phyloP scores from a whole-genome alignment of 2,797 vertebrate species.

The Linurgus olivaceus region DNA sequence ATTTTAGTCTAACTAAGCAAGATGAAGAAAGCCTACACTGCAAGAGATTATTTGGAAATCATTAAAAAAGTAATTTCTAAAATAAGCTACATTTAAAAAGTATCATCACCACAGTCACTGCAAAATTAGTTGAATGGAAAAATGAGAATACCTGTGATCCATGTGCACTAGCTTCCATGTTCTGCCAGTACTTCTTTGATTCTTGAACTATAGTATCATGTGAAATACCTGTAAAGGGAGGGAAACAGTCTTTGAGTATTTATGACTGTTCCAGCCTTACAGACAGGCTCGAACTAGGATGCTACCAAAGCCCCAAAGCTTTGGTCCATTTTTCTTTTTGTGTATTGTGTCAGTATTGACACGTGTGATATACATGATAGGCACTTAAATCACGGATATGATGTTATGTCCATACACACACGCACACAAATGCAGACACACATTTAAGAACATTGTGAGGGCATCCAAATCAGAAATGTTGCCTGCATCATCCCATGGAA shows the following conservation, averaged over 20 bases:
- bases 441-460: background rate
- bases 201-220: slow-evolving; percentile 91
- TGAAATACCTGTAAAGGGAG: slow-evolving; percentile 80
- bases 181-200: slow-evolving; percentile 87
- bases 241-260: background rate
- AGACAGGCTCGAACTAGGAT: background rate
- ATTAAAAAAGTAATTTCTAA: background rate
- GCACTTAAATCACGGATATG: background rate
- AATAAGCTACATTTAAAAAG: background rate
- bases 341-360: background rate
- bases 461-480: background rate
- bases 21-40: background rate
- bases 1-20: background rate
- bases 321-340: background rate
- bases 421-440: background rate
- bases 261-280: background rate
- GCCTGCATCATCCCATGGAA: background rate
- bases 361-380: rapidly evolving
- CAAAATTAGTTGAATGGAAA: background rate
- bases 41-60: background rate
- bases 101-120: background rate
- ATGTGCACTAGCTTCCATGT: slow-evolving; percentile 77
- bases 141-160: slow-evolving; percentile 82
- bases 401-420: background rate
- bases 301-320: background rate